Evolutionary conservation across 2,888 invertebrate genomes (phyloP).

Genomic region (Micoletzkya japonica): DNA sequence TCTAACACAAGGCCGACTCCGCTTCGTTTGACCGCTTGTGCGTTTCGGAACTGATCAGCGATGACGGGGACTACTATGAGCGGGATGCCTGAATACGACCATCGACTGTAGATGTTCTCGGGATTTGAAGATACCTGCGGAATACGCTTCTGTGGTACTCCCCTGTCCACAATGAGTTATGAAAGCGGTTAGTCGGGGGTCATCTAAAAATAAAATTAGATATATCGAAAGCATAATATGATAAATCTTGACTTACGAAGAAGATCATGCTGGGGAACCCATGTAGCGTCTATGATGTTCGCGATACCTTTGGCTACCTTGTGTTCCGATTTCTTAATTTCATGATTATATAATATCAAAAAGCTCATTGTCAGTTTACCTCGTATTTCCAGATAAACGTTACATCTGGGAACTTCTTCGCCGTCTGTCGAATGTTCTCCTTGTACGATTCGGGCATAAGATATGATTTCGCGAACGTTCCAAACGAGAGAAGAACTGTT

Average conservation of each 20-base stretch:
- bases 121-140: conserved; percentile 31
- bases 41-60: conserved; percentile 65
- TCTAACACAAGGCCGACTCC: conserved; percentile 10
- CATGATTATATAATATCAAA: neutral
- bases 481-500: conserved; percentile 39
- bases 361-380: neutral
- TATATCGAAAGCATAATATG: neutral
- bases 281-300: conserved; percentile 3
- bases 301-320: neutral
- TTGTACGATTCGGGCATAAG: conserved; percentile 38
- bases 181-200: conserved; percentile 33
- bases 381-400: conserved; percentile 48
- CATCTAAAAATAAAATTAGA: conserved; percentile 27
- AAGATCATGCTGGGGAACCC: conserved; percentile 11
- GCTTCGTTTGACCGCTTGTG: conserved; percentile 55
- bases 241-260: neutral
- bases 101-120: too few species aligned
- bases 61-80: conserved; percentile 65
- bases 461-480: conserved; percentile 39
- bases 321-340: neutral
- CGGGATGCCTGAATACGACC: conserved; percentile 63
- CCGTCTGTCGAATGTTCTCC: conserved; percentile 30
- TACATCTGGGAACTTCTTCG: conserved; percentile 34
- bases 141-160: conserved; percentile 34
- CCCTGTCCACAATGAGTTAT: conserved; percentile 40